Conservation (phyloP, 2,113 vertebrate species). For the Lepidothrix coronata region DNA sequence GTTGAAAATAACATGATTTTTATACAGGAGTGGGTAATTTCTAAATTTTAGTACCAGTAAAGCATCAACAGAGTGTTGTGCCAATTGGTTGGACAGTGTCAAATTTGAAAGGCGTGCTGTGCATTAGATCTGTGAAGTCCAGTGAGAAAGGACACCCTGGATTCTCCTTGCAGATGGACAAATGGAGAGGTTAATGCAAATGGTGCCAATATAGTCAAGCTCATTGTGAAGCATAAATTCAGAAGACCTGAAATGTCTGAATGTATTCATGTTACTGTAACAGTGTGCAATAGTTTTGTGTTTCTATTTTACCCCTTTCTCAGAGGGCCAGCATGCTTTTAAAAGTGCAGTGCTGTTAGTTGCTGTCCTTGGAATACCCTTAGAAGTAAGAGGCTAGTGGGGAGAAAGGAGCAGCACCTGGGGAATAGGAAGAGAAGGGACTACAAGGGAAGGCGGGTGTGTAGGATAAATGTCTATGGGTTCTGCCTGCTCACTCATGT, state of each 20-base stretch:
- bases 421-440: background rate
- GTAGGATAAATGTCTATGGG: background rate
- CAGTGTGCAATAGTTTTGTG: background rate
- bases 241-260: background rate
- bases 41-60: background rate
- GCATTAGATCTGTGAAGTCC: background rate
- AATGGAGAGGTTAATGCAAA: background rate
- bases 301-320: background rate
- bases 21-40: background rate
- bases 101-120: background rate
- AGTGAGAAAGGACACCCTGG: background rate
- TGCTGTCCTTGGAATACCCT: background rate
- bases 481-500: background rate
- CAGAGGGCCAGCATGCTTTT: background rate
- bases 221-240: background rate
- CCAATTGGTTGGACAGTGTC: background rate
- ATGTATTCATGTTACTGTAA: background rate
- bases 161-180: background rate
- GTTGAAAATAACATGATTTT: background rate
- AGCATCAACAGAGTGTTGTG: background rate
- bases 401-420: background rate
- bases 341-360: background rate
- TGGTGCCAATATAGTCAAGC: fast-evolving
- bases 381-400: background rate
- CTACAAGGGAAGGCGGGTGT: background rate